These are phyloP conservation scores for Tauraco erythrolophus DNA, from an alignment of 2,113 vertebrate species.

Conservation along the genomic window DNA sequence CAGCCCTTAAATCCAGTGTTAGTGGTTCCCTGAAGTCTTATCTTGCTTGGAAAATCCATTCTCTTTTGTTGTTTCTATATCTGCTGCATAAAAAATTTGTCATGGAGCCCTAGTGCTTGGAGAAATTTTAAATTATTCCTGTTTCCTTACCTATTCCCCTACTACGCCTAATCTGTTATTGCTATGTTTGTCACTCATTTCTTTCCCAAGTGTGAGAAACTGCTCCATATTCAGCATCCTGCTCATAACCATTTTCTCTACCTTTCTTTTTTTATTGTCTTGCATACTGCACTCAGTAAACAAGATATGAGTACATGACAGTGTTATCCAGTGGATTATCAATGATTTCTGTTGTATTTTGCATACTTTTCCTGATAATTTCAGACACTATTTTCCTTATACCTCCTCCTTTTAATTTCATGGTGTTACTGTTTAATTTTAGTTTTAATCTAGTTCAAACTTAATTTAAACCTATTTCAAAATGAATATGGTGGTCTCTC, in stretches of 20 bases:
- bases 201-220: not conserved
- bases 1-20: not conserved
- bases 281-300: not conserved
- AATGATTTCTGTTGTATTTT: not conserved
- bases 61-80: not conserved
- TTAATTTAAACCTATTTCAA: not conserved
- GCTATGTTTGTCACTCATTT: not conserved
- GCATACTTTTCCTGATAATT: not conserved
- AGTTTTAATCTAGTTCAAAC: not conserved
- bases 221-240: not conserved
- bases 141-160: not conserved
- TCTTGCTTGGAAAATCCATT: not conserved
- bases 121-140: not conserved
- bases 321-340: not conserved
- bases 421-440: not conserved
- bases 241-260: not conserved
- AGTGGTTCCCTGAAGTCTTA: not conserved
- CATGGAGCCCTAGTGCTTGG: not conserved
- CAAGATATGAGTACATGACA: fast-evolving
- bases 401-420: not conserved
- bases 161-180: not conserved
- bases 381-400: not conserved
- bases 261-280: not conserved
- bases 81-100: not conserved
- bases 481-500: not conserved